Conservation (phyloP, 2,797 vertebrate species). For the Lepilemur ruficaudatus region DNA sequence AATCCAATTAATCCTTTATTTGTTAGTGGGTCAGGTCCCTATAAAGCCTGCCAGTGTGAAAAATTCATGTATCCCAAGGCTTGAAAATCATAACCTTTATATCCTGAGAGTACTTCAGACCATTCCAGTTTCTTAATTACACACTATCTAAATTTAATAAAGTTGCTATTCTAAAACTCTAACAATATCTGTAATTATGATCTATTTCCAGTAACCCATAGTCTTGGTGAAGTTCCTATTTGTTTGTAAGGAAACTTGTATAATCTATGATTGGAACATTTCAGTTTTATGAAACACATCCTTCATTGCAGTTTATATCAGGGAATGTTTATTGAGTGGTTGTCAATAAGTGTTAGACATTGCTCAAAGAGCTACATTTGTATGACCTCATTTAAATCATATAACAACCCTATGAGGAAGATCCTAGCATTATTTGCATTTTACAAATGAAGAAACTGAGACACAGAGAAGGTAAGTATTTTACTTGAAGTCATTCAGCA, state of each 20-base stretch:
- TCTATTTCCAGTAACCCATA: not conserved
- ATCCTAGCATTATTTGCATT: not conserved
- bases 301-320: not conserved
- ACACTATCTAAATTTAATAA: not conserved
- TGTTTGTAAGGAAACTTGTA: not conserved
- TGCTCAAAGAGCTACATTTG: not conserved
- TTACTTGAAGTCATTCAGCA: not conserved
- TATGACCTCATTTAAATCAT: not conserved
- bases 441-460: not conserved
- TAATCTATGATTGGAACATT: not conserved
- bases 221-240: not conserved
- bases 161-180: not conserved
- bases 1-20: not conserved
- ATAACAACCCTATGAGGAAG: not conserved
- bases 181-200: not conserved
- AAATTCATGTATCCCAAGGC: not conserved
- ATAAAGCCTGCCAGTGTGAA: not conserved
- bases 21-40: not conserved
- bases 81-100: not conserved
- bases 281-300: not conserved
- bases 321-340: not conserved
- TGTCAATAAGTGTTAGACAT: not conserved
- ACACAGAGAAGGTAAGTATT: not conserved
- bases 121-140: not conserved
- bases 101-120: not conserved